Evolutionary conservation across 2,888 invertebrate species (phyloP), one percentile per base, ranked within the genome.

Genomic region (Synanthedon andrenaeformis): DNA sequence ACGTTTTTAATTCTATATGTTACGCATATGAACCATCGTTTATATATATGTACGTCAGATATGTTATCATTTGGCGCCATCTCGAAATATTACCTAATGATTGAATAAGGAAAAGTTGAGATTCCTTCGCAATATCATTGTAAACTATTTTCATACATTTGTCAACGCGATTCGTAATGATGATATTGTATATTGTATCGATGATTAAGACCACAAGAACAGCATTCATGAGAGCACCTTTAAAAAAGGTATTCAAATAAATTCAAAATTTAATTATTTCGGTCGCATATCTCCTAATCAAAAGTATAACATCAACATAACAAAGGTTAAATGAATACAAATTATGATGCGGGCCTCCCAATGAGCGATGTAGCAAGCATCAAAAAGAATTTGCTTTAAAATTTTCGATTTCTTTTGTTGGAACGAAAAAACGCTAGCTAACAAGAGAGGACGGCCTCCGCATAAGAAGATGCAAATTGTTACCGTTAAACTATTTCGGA

Each of bases 381-480:
- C n/a, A 13, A 45, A 45, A 45, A 45, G 14, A 14, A 12, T n/a
- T 51, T 51, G 51, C 35, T 28, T 28, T 12, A 28, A 54, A 57
- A 56, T 54, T 65, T 59, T 60, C 57, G 60, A 64, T 62, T 62
- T 62, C 59, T 59, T 62, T 60, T 59, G 60, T 59, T 63, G 62
- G 62, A 65, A 67, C 66, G 67, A 65, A 69, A 67, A 35, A 66
- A 74, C 70, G 76, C 78, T 77, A 79, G 82, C 79, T 86, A 85
- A 85, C 82, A 81, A 83, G 76, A 68, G 70, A 82, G 84, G 86
- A 79, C 76, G 83, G 80, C 70, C 81, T 72, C 65, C 71, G 85
- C 81, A 85, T 86, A 87, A 86, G 76, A 73, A 85, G 79, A 87
- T 87, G 87, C 85, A 87, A 87, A 87, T 87, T 83, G 87, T 80